Percentiles rank a stretch among this genome's conserved stretches.
These are phyloP conservation scores for Siphamia tubifer DNA, from an alignment of 2,113 vertebrate species.

Conservation along the genomic window DNA sequence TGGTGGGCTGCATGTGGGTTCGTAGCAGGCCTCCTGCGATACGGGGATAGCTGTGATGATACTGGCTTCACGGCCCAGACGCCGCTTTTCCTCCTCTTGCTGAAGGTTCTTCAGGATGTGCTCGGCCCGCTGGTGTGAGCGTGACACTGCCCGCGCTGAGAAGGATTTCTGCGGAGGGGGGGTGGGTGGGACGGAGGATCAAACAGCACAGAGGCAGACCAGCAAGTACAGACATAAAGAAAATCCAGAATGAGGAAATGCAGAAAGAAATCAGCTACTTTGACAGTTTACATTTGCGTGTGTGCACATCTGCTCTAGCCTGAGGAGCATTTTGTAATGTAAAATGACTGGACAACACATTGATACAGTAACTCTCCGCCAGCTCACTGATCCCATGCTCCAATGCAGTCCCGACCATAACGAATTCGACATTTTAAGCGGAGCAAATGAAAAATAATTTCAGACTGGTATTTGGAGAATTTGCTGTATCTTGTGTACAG, in stretches of 20 bases:
- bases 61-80: constrained; percentile 94
- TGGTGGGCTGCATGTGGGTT: constrained; percentile 92
- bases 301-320: constrained; percentile 37
- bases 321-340: constrained; percentile 44
- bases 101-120: constrained; percentile 99
- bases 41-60: constrained; percentile 97
- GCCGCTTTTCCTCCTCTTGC: constrained; percentile 96
- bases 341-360: constrained; percentile 50
- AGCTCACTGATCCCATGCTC: constrained; percentile 46
- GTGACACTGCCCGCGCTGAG: constrained; percentile 94
- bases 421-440: constrained; percentile 30
- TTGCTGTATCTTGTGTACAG: constrained; percentile 71
- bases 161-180: constrained; percentile 89
- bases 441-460: constrained; percentile 23
- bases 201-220: not conserved
- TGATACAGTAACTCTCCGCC: constrained; percentile 71
- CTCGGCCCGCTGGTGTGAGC: constrained; percentile 96
- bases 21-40: constrained; percentile 96
- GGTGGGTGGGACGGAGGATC: not conserved
- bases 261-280: not conserved
- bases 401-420: constrained; percentile 26
- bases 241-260: not conserved
- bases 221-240: constrained; percentile 2
- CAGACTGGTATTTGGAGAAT: constrained; percentile 64
- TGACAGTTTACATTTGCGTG: not conserved